Evolutionary conservation across 2,888 invertebrate genomes (phyloP).

Genomic region (Falcaria lacertinaria): DNA sequence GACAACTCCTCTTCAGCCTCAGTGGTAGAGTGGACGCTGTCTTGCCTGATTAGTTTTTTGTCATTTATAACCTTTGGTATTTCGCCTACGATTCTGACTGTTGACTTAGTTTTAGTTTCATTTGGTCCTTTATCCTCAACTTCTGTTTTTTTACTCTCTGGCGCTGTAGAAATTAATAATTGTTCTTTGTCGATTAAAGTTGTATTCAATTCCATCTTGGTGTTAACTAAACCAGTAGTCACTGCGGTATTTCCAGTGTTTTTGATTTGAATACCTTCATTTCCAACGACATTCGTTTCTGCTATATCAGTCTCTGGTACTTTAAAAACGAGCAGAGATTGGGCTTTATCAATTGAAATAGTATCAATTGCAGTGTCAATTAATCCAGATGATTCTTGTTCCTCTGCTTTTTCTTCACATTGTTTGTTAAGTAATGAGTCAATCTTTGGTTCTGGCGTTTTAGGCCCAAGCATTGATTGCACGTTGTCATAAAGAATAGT

Average conservation of each 20-base stretch:
- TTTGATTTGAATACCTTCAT: conserved; percentile 4
- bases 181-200: too few relatives aligned
- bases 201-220: conserved; percentile 14
- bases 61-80: conserved; percentile 7
- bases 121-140: neutral
- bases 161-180: neutral
- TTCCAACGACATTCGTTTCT: conserved; percentile 11
- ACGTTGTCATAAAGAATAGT: conserved; percentile 72
- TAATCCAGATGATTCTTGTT: conserved; percentile 11
- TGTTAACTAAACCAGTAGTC: conserved; percentile 25
- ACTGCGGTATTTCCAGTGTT: conserved; percentile 13
- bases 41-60: conserved; percentile 53
- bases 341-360: conserved; percentile 17
- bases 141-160: neutral
- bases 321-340: conserved; percentile 10
- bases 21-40: conserved; percentile 55
- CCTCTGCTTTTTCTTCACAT: neutral
- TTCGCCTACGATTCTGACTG: conserved; percentile 5
- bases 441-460: neutral
- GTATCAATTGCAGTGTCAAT: conserved; percentile 31
- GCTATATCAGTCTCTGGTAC: conserved; percentile 3
- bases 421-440: neutral
- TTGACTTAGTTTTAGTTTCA: conserved; percentile 2
- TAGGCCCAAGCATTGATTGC: conserved; percentile 34
- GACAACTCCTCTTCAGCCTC: conserved; percentile 28